A percentile compares a stretch with the other conserved stretches of the same genome.
Conservation (phyloP, 1,140 invertebrate species). For the Chrysomallon squamiferum region DNA sequence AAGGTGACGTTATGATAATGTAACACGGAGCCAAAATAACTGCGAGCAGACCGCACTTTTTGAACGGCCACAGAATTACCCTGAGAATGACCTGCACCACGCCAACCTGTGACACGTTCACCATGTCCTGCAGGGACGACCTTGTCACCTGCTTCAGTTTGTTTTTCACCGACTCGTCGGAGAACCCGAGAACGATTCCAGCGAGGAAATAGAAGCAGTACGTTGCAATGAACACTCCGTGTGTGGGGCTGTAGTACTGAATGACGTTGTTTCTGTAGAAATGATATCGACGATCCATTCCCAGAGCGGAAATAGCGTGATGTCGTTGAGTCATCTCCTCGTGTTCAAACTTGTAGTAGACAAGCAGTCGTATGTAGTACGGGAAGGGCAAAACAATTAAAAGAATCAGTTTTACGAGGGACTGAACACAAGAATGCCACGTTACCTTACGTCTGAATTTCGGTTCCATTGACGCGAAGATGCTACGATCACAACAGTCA, state of each 20-base stretch:
- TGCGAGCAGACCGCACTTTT: slow-evolving; percentile 48
- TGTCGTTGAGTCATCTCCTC: slow-evolving; percentile 39
- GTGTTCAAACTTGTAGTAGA: slow-evolving; percentile 56
- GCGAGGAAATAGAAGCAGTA: slow-evolving; percentile 53
- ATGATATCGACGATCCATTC: slow-evolving; percentile 37
- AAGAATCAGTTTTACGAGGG: slow-evolving; percentile 38
- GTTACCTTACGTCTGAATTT: slow-evolving; percentile 44
- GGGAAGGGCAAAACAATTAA: slow-evolving; percentile 52
- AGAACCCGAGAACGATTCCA: slow-evolving; percentile 45
- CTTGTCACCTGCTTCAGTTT: slow-evolving; percentile 48
- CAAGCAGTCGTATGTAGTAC: slow-evolving; percentile 50
- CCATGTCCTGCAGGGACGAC: slow-evolving; percentile 50
- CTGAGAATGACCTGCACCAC: slow-evolving; percentile 48
- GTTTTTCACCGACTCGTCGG: slow-evolving; percentile 36
- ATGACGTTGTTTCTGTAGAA: slow-evolving; percentile 54
- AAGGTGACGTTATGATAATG: slow-evolving; percentile 35
- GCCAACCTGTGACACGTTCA: slow-evolving; percentile 46
- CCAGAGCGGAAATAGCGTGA: slow-evolving; percentile 19
- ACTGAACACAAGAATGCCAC: slow-evolving; percentile 47
- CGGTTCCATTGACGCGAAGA: slow-evolving; percentile 46
- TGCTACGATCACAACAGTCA: slow-evolving; percentile 51
- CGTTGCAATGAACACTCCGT: slow-evolving; percentile 50
- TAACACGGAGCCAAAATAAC: slow-evolving; percentile 48
- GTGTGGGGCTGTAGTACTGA: slow-evolving; percentile 54
- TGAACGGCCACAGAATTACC: slow-evolving; percentile 46